Evolutionary conservation across 2,888 invertebrate genomes (phyloP).

Genomic region (Thelaira solivaga): DNA sequence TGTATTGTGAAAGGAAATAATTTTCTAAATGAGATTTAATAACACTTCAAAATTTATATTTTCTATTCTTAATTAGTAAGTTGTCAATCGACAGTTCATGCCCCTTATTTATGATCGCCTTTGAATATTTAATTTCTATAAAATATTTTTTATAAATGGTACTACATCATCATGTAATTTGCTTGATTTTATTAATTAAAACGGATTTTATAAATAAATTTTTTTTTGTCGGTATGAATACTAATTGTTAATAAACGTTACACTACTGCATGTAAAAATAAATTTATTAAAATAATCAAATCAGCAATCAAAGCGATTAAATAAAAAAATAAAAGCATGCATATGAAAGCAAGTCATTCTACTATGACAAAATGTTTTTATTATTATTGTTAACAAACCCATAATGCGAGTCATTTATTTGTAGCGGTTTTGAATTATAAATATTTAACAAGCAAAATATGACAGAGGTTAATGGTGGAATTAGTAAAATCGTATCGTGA

Average conservation of each 20-base stretch:
- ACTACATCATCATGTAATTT: not conserved
- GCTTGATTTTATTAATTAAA: conserved; percentile 37
- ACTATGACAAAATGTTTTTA: no score
- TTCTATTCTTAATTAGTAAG: not conserved
- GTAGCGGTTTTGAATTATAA: not conserved
- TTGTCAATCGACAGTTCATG: not conserved
- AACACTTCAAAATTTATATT: no score
- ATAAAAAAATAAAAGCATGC: no score
- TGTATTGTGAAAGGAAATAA: no score
- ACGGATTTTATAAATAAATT: conserved; percentile 14
- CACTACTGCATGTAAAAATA: conserved; percentile 35
- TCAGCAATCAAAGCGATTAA: no score
- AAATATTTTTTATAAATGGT: conserved; percentile 17
- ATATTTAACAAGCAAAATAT: conserved; percentile 1
- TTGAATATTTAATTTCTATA: conserved; percentile 11
- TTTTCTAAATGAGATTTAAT: no score
- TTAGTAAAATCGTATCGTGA: no score
- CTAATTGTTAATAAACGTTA: conserved; percentile 22
- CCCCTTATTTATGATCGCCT: conserved; percentile 4
- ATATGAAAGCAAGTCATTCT: no score
- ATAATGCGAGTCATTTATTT: not conserved
- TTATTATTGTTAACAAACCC: no score
- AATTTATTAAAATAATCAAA: not conserved
- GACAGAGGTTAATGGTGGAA: conserved; percentile 49
- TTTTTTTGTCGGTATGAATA: not conserved